Evolutionary conservation across 1,140 invertebrate genomes (phyloP).

Genomic region (Neuroterus valhalla): DNA sequence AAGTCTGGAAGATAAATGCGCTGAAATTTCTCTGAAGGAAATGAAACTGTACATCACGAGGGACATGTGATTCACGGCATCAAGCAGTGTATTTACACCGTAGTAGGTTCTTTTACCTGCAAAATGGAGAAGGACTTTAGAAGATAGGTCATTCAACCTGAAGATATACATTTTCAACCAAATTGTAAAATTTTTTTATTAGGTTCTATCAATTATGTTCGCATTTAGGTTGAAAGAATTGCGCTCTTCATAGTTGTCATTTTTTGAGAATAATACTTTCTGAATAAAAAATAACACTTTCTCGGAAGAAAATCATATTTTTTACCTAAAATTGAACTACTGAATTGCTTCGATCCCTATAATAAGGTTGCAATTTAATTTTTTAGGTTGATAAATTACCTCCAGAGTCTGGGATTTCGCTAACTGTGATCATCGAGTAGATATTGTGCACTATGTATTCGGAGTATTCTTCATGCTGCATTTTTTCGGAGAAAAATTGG

Average conservation of each 20-base stretch:
- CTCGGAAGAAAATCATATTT: no score
- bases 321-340: no score
- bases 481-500: conserved; percentile 47
- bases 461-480: conserved; percentile 58
- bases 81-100: conserved; percentile 52
- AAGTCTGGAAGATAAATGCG: conserved; percentile 58
- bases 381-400: conserved; percentile 44
- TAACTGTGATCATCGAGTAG: conserved; percentile 55
- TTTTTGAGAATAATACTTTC: no score
- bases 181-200: conserved; percentile 7
- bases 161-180: neutral
- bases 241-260: no score
- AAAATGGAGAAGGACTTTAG: neutral
- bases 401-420: conserved; percentile 42
- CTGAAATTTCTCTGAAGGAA: conserved; percentile 59
- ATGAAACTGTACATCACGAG: conserved; percentile 61
- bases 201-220: no score
- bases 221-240: no score
- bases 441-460: conserved; percentile 53
- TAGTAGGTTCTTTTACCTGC: conserved; percentile 43
- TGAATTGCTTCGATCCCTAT: no score
- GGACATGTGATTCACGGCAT: conserved; percentile 42
- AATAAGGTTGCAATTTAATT: neutral
- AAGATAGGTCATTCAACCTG: no score
- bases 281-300: no score